These are phyloP conservation scores for Habroteleia sp. DNA, from an alignment of 2,888 invertebrate species.

Conservation along the genomic window DNA sequence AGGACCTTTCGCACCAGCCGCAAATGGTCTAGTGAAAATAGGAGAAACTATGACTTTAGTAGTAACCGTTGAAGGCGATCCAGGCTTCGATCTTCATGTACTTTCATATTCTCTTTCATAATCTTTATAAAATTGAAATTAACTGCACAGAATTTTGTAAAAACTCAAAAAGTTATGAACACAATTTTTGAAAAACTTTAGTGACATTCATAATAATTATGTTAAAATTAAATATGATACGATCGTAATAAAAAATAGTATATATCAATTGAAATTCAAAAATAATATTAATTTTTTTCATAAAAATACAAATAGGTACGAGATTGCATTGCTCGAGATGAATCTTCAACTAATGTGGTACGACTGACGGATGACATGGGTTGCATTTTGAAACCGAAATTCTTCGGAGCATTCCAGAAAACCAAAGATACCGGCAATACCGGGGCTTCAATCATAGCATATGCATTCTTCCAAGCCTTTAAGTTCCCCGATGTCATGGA, in stretches of 20 bases:
- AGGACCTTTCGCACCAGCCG: constrained; percentile 89
- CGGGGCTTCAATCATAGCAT: constrained; percentile 88
- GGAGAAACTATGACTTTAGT: constrained; percentile 91
- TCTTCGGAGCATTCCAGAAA: constrained; percentile 91
- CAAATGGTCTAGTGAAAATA: constrained; percentile 89
- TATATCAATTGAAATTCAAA: too few species aligned
- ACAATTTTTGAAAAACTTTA: too few species aligned
- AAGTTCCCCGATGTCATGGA: constrained; percentile 94
- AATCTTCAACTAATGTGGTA: constrained; percentile 85
- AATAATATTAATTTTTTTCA: too few species aligned
- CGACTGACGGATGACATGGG: constrained; percentile 88
- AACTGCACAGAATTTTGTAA: too few species aligned
- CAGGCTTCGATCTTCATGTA: constrained; percentile 88
- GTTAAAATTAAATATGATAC: too few species aligned
- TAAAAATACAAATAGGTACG: constrained; percentile 83
- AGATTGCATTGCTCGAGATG: constrained; percentile 89
- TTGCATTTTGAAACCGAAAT: constrained; percentile 89
- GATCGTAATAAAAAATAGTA: too few species aligned
- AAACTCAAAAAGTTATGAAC: too few species aligned
- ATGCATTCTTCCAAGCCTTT: constrained; percentile 90
- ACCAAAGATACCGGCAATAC: constrained; percentile 88
- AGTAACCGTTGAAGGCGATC: constrained; percentile 89
- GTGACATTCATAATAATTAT: not conserved
- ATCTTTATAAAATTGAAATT: too few species aligned
- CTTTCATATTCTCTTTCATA: too few species aligned